Conservation (phyloP, 1,140 invertebrate genomes). For the Heliconius himera region DNA sequence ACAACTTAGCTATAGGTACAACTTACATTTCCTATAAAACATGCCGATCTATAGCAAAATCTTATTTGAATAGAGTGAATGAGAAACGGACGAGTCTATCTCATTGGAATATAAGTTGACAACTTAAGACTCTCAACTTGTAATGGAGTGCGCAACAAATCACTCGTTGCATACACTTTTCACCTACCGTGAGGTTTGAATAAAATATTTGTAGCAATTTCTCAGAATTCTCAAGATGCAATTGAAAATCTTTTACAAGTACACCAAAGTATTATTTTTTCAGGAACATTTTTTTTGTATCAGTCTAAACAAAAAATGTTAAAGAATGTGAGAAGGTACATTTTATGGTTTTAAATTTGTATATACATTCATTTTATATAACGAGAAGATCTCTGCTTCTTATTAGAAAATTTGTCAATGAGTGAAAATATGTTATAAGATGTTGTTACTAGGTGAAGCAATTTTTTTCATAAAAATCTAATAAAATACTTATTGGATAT, state of each 20-base stretch:
- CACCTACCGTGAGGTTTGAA: conserved; percentile 21
- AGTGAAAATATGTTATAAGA: no score
- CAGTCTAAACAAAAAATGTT: no score
- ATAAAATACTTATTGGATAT: no score
- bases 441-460: no score
- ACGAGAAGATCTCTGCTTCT: no score
- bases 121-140: conserved; percentile 42
- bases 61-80: conserved; percentile 54
- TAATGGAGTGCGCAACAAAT: conserved; percentile 41
- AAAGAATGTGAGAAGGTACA: no score
- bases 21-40: conserved; percentile 27
- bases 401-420: no score
- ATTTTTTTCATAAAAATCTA: no score
- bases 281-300: no score
- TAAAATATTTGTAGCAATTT: conserved; percentile 15
- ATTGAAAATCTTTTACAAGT: not conserved
- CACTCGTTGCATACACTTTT: conserved; percentile 42
- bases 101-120: conserved; percentile 49
- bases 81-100: conserved; percentile 47
- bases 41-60: conserved; percentile 49
- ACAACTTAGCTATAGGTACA: conserved; percentile 14
- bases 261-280: not conserved
- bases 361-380: no score
- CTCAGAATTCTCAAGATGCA: not conserved
- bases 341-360: no score